Evolutionary conservation across 1,140 invertebrate genomes (phyloP).

Genomic region (Heliothis virescens): DNA sequence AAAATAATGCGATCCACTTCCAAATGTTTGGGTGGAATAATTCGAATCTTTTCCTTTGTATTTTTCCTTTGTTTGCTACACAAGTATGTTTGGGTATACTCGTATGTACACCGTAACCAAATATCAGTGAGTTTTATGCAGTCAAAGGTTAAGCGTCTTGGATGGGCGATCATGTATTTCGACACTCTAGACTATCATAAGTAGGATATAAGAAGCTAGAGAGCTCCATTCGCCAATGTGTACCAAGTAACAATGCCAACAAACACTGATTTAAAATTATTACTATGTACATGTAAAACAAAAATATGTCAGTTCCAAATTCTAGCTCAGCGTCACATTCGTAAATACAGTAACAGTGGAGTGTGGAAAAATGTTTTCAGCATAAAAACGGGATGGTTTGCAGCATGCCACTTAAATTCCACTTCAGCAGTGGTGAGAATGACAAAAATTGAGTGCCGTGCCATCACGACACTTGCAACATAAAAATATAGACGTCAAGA

Average conservation of each 20-base stretch:
- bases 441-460: slow-evolving; percentile 21
- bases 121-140: too few relatives aligned
- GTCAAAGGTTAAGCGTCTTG: too few relatives aligned
- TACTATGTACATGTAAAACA: too few relatives aligned
- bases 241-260: too few relatives aligned
- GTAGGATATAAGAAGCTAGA: too few relatives aligned
- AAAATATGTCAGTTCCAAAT: not conserved
- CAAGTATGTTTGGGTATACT: too few relatives aligned
- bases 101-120: too few relatives aligned
- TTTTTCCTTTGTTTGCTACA: not conserved
- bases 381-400: slow-evolving; percentile 28
- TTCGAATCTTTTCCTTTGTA: not conserved
- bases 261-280: too few relatives aligned
- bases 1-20: slow-evolving; percentile 21
- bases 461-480: slow-evolving; percentile 17
- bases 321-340: not conserved
- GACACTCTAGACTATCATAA: too few relatives aligned
- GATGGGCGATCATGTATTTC: too few relatives aligned
- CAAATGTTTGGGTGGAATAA: not conserved
- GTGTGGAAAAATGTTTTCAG: slow-evolving; percentile 13
- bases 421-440: slow-evolving; percentile 20
- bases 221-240: too few relatives aligned
- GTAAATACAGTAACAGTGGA: not conserved
- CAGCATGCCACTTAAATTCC: slow-evolving; percentile 20
- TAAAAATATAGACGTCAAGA: slow-evolving; percentile 25